Percentiles rank a stretch among this genome's conserved stretches.
phyloP scores from a whole-genome alignment of 2,888 invertebrate species.

The Meta bourneti region DNA sequence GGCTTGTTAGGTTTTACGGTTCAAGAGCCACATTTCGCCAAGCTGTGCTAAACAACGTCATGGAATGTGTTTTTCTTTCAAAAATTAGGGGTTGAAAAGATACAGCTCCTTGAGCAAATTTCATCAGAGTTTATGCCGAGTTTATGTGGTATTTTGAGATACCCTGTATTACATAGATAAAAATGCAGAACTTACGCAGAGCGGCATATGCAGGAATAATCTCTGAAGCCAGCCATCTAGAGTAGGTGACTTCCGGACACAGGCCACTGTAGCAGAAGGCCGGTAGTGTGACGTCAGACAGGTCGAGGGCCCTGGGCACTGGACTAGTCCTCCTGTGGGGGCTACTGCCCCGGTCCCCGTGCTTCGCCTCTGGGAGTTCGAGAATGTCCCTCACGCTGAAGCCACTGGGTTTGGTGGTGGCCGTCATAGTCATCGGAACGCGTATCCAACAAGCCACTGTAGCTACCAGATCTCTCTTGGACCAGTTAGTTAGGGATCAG shows the following conservation, averaged over 20 bases:
- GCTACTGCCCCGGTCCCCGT: not conserved
- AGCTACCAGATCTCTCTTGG: not conserved
- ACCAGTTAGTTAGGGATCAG: too few relatives aligned
- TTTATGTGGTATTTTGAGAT: too few relatives aligned
- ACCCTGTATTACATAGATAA: too few relatives aligned
- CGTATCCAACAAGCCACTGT: not conserved
- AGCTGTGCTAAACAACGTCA: too few relatives aligned
- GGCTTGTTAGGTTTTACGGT: too few relatives aligned
- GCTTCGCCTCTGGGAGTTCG: conserved; percentile 87
- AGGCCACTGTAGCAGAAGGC: conserved; percentile 56
- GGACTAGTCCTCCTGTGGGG: conserved; percentile 17
- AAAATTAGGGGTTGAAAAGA: too few relatives aligned
- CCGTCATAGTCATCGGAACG: conserved; percentile 52
- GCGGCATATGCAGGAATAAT: conserved; percentile 76
- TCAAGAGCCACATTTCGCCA: too few relatives aligned
- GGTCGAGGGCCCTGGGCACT: conserved; percentile 54
- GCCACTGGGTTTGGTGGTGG: conserved; percentile 80
- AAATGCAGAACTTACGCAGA: conserved; percentile 53
- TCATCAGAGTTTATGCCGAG: too few relatives aligned
- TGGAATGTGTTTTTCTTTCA: too few relatives aligned
- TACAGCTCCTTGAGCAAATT: too few relatives aligned
- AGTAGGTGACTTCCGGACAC: conserved; percentile 81
- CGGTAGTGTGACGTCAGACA: conserved; percentile 62
- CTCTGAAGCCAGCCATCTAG: conserved; percentile 80
- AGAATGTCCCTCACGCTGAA: conserved; percentile 96